Conservation (phyloP, 2,888 invertebrate genomes). For the Tenthredo distinguenda region DNA sequence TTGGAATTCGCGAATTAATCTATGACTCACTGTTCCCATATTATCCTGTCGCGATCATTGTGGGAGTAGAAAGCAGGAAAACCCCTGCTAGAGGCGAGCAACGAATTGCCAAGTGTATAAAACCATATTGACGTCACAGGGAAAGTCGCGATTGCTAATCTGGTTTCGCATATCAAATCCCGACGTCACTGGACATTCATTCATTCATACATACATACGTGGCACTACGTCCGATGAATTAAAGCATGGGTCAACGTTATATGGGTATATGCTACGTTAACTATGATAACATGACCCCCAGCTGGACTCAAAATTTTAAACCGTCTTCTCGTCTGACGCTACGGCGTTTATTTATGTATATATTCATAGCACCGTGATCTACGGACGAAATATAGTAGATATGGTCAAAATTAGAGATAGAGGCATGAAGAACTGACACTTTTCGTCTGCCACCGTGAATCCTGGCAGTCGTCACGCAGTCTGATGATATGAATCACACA, state of each 20-base stretch:
- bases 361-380: not conserved
- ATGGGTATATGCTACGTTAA: not conserved
- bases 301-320: not conserved
- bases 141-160: not conserved
- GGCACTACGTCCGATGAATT: not conserved
- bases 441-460: not conserved
- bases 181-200: not conserved
- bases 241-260: not conserved
- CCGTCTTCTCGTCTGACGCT: not conserved
- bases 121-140: not conserved
- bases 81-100: not conserved
- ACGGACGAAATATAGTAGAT: not conserved
- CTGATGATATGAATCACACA: constrained; percentile 4
- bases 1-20: not conserved
- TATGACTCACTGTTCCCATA: not conserved
- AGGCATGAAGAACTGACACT: not conserved
- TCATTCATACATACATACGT: not conserved
- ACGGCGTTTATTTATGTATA: not conserved
- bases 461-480: constrained; percentile 25
- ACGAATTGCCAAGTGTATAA: not conserved
- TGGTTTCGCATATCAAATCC: not conserved
- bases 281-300: not conserved
- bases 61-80: not conserved
- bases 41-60: not conserved
- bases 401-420: not conserved